A percentile compares a stretch with the other conserved stretches of the same genome.
phyloP scores from a whole-genome alignment of 2,113 vertebrate species.

The Gadus chalcogrammus region DNA sequence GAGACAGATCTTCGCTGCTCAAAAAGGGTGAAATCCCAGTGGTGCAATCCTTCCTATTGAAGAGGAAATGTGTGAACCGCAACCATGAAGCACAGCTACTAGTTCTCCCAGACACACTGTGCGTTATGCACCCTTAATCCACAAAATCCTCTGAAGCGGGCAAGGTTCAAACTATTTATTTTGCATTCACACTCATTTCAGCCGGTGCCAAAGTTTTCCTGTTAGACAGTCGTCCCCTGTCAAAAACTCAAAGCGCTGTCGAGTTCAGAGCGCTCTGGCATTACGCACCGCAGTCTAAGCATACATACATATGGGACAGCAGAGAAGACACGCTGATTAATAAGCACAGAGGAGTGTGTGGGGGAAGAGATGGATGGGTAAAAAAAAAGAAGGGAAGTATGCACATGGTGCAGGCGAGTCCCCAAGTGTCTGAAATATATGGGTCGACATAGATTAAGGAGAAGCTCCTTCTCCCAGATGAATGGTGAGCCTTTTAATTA shows the following conservation, averaged over 20 bases:
- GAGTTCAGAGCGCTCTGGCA: neutral
- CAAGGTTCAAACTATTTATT: too few species aligned
- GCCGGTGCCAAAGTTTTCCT: neutral
- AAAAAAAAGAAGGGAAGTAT: conserved; percentile 22
- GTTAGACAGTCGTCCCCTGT: conserved; percentile 2
- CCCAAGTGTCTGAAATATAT: conserved; percentile 55
- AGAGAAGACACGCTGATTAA: conserved; percentile 39
- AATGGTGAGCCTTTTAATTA: conserved; percentile 70
- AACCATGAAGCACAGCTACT: too few species aligned
- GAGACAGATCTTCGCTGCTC: too few species aligned
- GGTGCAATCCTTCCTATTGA: too few species aligned
- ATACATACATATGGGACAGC: conserved; percentile 26
- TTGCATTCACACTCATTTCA: too few species aligned
- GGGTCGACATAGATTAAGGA: conserved; percentile 66
- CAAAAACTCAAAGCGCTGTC: neutral
- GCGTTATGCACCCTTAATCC: too few species aligned
- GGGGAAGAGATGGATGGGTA: conserved; percentile 15
- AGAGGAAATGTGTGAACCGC: too few species aligned
- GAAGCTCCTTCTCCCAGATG: conserved; percentile 68
- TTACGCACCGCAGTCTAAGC: neutral
- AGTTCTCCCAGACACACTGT: too few species aligned
- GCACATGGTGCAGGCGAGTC: conserved; percentile 14
- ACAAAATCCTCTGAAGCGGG: too few species aligned
- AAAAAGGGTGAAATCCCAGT: too few species aligned
- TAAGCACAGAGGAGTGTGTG: conserved; percentile 22